Evolutionary conservation across 2,888 invertebrate species (phyloP), one percentile per base, ranked within the genome.

Genomic region (Lamellibrachia columna): DNA sequence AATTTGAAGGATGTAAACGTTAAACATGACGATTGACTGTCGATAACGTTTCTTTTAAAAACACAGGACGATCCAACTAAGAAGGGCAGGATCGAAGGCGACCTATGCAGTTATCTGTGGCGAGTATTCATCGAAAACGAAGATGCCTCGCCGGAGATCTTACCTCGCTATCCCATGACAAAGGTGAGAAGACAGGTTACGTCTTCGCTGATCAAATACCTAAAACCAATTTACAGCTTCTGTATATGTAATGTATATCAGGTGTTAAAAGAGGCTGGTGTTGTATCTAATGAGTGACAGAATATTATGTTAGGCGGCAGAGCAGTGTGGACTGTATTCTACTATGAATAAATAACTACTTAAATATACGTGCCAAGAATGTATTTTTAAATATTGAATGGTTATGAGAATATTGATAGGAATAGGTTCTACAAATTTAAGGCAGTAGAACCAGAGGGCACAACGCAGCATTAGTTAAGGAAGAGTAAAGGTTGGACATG

Each of bases 121-220:
- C 22, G 75, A 22, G 75, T 75, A 22, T 75, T 75, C 22, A 22
- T 75, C 15, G 75, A 75, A n/a, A 75, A 75, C 75, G 75, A 75
- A 75, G 75, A 75, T n/a, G 75, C 75, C 75, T 75, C 75, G n/a
- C 95, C 95, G 0, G 95, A 95, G 93, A 94, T 95, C 52, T 93
- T 95, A 22, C 94, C 95, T 15, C 94, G 95, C 11, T 94, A 95
- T 94, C 95, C 95, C 40, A 95, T 95, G 95, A 95, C 95, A 8
- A 95, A 95, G 95, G 95, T 95, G 94, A 52, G 53, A 40, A 22
- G 22, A 0, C 75, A 58, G 22, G 22, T 75, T 75, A 75, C 40
- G 40, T 40, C 40, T 40, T 40, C 40, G 75, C 22, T 11, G 75
- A n/a, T n/a, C n/a, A 22, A 75, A 75, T n/a, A 22, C n/a, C 2